Evolutionary conservation across 2,113 vertebrate genomes (phyloP).

Genomic region (Apaloderma vittatum): DNA sequence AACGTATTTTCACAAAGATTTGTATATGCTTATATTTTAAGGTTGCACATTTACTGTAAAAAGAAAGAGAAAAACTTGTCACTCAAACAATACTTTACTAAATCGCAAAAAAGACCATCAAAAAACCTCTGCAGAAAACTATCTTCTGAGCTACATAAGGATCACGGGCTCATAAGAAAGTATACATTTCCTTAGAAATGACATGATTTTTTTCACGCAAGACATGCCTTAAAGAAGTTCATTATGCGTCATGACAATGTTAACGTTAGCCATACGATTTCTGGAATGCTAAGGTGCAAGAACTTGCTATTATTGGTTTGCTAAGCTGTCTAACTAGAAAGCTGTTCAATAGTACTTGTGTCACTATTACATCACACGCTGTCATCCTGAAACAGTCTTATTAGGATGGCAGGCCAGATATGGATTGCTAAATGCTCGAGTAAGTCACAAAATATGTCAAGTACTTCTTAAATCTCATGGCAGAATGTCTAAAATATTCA

Average conservation of each 20-base stretch:
- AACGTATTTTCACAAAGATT: neutral
- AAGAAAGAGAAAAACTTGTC: neutral
- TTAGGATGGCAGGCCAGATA: neutral
- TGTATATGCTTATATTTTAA: neutral
- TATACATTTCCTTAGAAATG: neutral
- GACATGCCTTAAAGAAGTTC: neutral
- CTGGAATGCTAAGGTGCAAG: neutral
- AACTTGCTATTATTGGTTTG: neutral
- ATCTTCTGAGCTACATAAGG: neutral
- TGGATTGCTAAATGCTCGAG: neutral
- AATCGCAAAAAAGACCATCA: neutral
- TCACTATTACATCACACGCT: neutral
- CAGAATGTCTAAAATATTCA: neutral
- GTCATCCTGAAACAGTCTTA: neutral
- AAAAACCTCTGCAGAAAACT: neutral
- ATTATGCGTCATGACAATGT: neutral
- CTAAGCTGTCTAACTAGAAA: neutral
- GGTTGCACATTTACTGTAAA: neutral
- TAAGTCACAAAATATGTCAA: neutral
- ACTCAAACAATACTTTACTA: neutral
- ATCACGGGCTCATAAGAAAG: neutral
- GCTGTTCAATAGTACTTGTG: neutral
- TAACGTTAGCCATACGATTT: neutral
- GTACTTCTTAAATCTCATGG: neutral
- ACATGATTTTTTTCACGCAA: neutral